Conservation (phyloP, 2,797 vertebrate genomes). For the Enteromius thamalakanensis region DNA sequence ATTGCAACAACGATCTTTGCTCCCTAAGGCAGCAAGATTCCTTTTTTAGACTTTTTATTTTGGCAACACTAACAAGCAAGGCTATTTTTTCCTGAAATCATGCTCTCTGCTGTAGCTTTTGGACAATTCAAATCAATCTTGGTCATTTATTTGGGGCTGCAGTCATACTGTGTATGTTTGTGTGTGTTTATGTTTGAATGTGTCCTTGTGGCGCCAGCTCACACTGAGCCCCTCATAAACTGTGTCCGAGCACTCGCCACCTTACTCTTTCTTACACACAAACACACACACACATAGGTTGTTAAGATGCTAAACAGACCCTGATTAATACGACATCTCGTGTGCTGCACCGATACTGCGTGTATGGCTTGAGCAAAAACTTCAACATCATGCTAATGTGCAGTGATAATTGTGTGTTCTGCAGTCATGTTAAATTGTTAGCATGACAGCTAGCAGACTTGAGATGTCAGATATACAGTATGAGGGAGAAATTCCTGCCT, state of each 20-base stretch:
- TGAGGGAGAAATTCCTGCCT: neutral
- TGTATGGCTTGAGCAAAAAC: neutral
- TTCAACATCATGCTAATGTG: neutral
- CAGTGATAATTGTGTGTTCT: neutral
- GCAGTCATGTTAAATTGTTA: neutral
- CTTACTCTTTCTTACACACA: constrained; percentile 63
- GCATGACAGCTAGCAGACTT: neutral
- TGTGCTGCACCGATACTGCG: neutral
- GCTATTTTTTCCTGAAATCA: neutral
- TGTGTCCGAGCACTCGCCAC: constrained; percentile 70
- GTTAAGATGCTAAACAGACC: neutral
- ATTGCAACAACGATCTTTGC: constrained; percentile 7
- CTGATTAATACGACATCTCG: neutral
- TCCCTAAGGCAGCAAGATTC: constrained; percentile 16
- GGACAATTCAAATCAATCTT: constrained; percentile 28
- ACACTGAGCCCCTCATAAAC: constrained; percentile 78
- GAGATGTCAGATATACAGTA: neutral
- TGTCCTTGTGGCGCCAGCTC: constrained; percentile 78
- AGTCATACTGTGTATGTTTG: constrained; percentile 55
- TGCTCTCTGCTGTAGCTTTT: constrained; percentile 20
- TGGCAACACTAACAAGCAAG: constrained; percentile 2
- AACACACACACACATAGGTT: neutral
- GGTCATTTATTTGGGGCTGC: constrained; percentile 29
- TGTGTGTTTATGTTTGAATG: constrained; percentile 58
- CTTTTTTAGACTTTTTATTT: constrained; percentile 24